Percentiles rank a stretch among this genome's conserved stretches.
Conservation (phyloP, 2,113 vertebrate species). For the Nematolebias whitei region DNA sequence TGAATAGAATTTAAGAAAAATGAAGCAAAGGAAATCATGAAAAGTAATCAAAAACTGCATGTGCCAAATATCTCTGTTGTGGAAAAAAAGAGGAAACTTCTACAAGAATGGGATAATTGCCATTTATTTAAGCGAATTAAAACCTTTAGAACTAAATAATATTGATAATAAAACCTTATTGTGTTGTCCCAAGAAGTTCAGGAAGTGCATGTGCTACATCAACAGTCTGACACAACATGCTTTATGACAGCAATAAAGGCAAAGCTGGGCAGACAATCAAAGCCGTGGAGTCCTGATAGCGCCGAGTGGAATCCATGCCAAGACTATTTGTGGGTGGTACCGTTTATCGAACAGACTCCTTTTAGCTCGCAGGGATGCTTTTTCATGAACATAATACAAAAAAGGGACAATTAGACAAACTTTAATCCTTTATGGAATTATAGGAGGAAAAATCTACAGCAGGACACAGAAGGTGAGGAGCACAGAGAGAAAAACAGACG, state of each 20-base stretch:
- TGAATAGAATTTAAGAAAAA: not conserved
- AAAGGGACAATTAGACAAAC: conserved; percentile 59
- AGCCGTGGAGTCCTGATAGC: conserved; percentile 49
- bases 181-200: conserved; percentile 57
- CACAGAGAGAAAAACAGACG: not conserved
- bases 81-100: conserved; percentile 26
- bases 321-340: conserved; percentile 64
- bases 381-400: conserved; percentile 72
- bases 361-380: conserved; percentile 54
- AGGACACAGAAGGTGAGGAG: conserved; percentile 8
- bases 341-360: conserved; percentile 60
- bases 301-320: conserved; percentile 48
- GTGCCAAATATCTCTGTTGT: conserved; percentile 27
- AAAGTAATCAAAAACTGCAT: not conserved
- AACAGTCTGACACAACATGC: conserved; percentile 34
- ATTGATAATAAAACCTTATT: conserved; percentile 7
- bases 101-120: conserved; percentile 36
- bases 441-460: conserved; percentile 3
- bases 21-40: not conserved
- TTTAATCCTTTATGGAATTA: conserved; percentile 29
- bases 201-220: conserved; percentile 42
- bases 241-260: conserved; percentile 64
- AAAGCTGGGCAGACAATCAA: conserved; percentile 68
- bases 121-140: conserved; percentile 44
- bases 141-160: conserved; percentile 37